Evolutionary conservation across 2,113 vertebrate species (phyloP), one percentile per base, ranked within the genome.

Genomic region (Pseudorhombus dupliciocellatus): DNA sequence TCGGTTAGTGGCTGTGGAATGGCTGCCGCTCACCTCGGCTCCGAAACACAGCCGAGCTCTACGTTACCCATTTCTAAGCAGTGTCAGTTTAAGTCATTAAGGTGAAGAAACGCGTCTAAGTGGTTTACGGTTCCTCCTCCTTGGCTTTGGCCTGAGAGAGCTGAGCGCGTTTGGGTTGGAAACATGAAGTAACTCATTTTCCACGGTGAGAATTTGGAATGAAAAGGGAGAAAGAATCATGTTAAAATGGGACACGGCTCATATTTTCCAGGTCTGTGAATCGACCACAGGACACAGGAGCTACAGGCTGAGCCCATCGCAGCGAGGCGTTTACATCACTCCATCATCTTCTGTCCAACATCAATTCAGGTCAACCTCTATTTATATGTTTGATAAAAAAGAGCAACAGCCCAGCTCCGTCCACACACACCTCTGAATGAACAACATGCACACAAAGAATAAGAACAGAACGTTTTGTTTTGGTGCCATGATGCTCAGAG

Each of bases 81-180:
- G 75, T 34, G 62, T 76, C 75, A 58, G 44, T 79, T 71, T 62
- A 40, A 52, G 58, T 64, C 73, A 86, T 79, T 64, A 71, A 26
- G 6, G 14, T 37, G 7, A 40, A 48, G 65, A 56, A 55, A 56
- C 4, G 18, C 4, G 46, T 42, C 31, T 48, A 52, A 46, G 10
- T n/a, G 59, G 34, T 10, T 46, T 21, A 52, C 6, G 53, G 2
- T 18, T 16, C 3, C 4, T 44, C 61, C 48, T 25, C 60, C 26
- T 3, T 22, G 62, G 34, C 16, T 22, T 5, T 21, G 22, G 46
- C 2, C 16, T 31, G 34, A 59, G 44, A 69, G 21, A 54, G 9
- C n/a, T 5, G 15, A 7, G 1, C 48, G 20, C 20, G 61, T 64
- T 64, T 57, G 53, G 62, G 75, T 21, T 54, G 55, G 24, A 26